These are phyloP conservation scores for Garrulus glandarius DNA, from an alignment of 2,797 vertebrate genomes.

Conservation along the genomic window DNA sequence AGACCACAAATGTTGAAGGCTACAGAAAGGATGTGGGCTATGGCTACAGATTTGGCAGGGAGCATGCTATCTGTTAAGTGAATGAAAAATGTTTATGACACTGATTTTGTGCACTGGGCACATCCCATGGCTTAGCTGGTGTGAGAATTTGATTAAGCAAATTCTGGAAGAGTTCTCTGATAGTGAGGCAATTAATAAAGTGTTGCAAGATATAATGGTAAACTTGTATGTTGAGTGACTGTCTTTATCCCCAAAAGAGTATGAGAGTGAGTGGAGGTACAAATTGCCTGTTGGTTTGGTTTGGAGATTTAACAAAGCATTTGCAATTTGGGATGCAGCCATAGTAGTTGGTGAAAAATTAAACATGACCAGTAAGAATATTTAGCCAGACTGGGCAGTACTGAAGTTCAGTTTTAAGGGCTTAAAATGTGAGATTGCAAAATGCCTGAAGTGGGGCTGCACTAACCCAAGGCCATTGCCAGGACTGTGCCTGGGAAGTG, in stretches of 20 bases:
- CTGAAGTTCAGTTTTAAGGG: not conserved
- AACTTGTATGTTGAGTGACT: not conserved
- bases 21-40: not conserved
- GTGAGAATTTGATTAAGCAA: not conserved
- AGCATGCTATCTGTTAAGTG: not conserved
- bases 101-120: not conserved
- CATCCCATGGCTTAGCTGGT: not conserved
- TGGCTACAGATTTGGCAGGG: not conserved
- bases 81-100: not conserved
- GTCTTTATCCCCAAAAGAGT: not conserved
- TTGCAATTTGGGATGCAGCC: not conserved
- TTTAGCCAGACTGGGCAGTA: not conserved
- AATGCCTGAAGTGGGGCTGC: not conserved
- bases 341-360: not conserved
- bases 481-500: not conserved
- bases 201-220: not conserved
- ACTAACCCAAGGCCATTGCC: not conserved
- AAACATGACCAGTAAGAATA: no score
- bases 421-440: not conserved
- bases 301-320: not conserved
- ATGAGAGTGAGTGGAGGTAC: not conserved
- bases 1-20: not conserved
- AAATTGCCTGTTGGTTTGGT: not conserved
- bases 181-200: not conserved
- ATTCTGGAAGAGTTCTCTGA: not conserved